Percentiles rank a stretch among this genome's conserved stretches.
phyloP scores from a whole-genome alignment of 2,113 vertebrate species.

The Hassar affinis region DNA sequence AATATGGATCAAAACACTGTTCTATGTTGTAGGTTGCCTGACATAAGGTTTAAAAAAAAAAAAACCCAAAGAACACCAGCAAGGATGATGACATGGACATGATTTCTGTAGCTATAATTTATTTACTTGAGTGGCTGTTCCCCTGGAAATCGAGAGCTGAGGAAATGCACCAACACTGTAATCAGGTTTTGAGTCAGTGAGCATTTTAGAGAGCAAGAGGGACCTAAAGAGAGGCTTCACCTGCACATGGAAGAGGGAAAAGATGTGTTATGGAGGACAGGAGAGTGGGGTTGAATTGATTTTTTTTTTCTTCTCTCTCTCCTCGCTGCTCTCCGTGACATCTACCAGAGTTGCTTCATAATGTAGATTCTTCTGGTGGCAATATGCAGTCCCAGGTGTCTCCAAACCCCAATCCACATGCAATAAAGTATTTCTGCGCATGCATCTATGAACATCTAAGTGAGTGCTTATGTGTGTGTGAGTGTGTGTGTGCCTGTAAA shows the following conservation, averaged over 20 bases:
- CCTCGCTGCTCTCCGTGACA: neutral
- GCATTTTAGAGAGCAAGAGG: conserved; percentile 25
- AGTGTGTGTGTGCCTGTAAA: conserved; percentile 10
- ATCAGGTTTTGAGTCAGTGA: conserved; percentile 42
- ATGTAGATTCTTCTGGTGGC: conserved; percentile 43
- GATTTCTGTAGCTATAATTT: neutral
- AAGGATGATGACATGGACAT: neutral
- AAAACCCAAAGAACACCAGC: neutral
- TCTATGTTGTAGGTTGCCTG: neutral
- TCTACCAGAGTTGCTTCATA: conserved; percentile 37
- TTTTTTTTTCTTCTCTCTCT: neutral
- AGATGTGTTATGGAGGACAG: conserved; percentile 19
- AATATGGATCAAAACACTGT: neutral
- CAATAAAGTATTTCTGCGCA: conserved; percentile 16
- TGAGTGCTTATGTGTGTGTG: conserved; percentile 17
- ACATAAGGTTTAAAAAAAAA: too few relatives aligned
- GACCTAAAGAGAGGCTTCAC: conserved; percentile 18
- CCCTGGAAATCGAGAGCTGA: conserved; percentile 8
- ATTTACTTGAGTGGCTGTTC: neutral
- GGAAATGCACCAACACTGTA: conserved; percentile 23
- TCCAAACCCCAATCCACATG: conserved; percentile 28
- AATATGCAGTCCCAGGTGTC: conserved; percentile 43
- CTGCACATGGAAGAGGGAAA: conserved; percentile 5
- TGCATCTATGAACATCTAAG: neutral
- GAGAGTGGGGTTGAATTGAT: conserved; percentile 36